Conservation (phyloP, 2,888 invertebrate species). For the Lasioglossum pauxillum region DNA sequence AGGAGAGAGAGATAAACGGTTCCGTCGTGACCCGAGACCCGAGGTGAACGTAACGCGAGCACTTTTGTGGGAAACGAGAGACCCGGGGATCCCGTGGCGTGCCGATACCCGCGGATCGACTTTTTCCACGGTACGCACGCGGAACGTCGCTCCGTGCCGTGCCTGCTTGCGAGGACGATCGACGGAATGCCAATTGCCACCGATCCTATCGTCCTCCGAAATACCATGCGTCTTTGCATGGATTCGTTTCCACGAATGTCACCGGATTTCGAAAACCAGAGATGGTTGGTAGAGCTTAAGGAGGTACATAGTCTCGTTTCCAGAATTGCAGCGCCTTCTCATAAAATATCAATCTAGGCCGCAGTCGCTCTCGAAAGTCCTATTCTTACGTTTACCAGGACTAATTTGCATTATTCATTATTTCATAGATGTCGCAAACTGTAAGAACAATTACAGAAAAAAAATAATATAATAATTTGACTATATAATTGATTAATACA, state of each 20-base stretch:
- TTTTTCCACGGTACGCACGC: not conserved
- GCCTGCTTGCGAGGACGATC: not conserved
- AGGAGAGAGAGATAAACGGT: conserved; percentile 36
- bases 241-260: not conserved
- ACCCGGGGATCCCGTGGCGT: conserved; percentile 19
- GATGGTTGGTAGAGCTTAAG: too few relatives aligned
- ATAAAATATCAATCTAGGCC: too few relatives aligned
- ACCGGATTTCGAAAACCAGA: not conserved
- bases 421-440: too few relatives aligned
- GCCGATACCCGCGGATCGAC: not conserved
- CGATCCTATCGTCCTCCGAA: not conserved
- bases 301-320: too few relatives aligned
- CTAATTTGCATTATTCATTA: too few relatives aligned
- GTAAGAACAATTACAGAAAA: too few relatives aligned
- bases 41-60: conserved; percentile 20
- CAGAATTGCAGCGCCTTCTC: too few relatives aligned
- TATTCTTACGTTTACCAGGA: too few relatives aligned
- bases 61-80: conserved; percentile 47
- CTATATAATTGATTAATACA: too few relatives aligned
- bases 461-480: too few relatives aligned
- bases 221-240: not conserved
- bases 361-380: too few relatives aligned
- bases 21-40: conserved; percentile 39
- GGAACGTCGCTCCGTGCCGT: not conserved
- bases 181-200: not conserved